phyloP scores from a whole-genome alignment of 2,113 vertebrate genomes.

The Podilymbus podiceps region DNA sequence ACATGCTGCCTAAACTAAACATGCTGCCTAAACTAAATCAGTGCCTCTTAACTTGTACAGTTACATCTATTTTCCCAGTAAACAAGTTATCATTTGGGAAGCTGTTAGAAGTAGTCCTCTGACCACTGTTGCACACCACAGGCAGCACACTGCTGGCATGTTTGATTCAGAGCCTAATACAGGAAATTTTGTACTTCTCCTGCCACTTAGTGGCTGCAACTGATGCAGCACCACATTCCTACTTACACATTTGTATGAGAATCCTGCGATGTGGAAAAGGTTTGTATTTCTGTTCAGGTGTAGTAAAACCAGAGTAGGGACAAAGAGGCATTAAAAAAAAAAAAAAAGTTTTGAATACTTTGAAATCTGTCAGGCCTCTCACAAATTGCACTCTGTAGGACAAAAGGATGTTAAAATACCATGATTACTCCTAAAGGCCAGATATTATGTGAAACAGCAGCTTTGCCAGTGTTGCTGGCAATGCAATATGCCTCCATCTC shows the following conservation, averaged over 20 bases:
- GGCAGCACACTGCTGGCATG: background rate
- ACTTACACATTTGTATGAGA: background rate
- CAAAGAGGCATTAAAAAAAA: background rate
- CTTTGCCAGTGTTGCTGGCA: background rate
- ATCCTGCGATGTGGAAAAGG: background rate
- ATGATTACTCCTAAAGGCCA: background rate
- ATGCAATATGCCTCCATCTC: background rate
- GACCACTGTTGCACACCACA: background rate
- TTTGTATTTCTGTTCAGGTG: background rate
- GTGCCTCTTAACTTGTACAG: background rate
- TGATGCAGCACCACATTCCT: background rate
- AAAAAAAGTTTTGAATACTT: background rate
- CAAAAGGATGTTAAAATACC: background rate
- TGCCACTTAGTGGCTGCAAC: conserved; percentile 55
- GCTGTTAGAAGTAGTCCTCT: background rate
- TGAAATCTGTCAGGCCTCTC: background rate
- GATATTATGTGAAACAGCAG: background rate
- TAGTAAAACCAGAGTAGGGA: background rate
- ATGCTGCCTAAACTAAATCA: background rate
- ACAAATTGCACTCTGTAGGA: background rate
- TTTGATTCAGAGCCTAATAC: background rate
- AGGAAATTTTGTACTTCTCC: background rate
- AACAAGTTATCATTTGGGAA: background rate
- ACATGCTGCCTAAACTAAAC: background rate
- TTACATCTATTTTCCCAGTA: background rate